Evolutionary conservation across 2,113 vertebrate genomes (phyloP).

Genomic region (Passer domesticus): DNA sequence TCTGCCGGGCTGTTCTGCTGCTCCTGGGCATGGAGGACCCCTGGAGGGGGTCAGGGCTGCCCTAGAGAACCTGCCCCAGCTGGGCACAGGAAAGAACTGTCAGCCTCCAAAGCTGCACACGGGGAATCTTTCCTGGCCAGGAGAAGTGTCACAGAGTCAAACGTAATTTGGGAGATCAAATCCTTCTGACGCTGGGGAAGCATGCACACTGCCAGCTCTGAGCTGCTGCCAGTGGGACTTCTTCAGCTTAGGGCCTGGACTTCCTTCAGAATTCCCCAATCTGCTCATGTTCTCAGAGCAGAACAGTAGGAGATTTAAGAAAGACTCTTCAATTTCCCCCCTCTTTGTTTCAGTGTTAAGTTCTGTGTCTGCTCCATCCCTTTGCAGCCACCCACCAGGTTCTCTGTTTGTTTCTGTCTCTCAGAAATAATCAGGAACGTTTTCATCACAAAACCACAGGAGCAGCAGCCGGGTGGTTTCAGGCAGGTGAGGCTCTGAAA

Average conservation of each 20-base stretch:
- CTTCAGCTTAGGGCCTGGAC: neutral
- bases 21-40: accelerated
- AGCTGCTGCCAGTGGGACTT: neutral
- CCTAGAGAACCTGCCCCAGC: neutral
- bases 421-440: neutral
- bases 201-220: neutral
- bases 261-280: neutral
- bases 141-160: neutral
- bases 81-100: neutral
- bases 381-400: neutral
- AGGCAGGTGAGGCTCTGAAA: neutral
- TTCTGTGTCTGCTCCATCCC: neutral
- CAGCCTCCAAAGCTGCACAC: neutral
- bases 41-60: neutral
- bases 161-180: neutral
- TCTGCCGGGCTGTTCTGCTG: neutral
- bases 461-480: neutral
- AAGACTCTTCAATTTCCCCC: neutral
- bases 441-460: neutral
- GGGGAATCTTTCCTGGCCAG: neutral
- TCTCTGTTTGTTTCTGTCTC: neutral
- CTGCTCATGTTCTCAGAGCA: neutral
- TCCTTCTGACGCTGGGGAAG: neutral
- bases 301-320: neutral
- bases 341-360: accelerated